A percentile compares a stretch with the other conserved stretches of the same genome.
These are phyloP conservation scores for Phalera bucephala DNA, from an alignment of 2,888 invertebrate genomes.

Conservation along the genomic window DNA sequence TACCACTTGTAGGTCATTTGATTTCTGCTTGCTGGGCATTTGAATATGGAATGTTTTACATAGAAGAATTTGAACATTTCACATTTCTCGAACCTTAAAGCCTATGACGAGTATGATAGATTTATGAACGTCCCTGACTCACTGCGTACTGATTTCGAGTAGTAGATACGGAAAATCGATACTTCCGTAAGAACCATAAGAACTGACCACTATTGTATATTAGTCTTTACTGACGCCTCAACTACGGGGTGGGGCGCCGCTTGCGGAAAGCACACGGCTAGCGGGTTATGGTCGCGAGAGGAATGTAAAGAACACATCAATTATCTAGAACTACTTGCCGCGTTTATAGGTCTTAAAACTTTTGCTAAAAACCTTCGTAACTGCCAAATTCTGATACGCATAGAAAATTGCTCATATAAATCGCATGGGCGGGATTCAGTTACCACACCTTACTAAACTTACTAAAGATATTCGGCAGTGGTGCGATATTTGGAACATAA, in stretches of 20 bases:
- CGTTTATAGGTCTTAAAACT: constrained; percentile 3
- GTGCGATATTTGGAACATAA: constrained; percentile 6
- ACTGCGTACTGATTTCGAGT: not conserved
- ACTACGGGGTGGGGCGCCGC: constrained; percentile 9
- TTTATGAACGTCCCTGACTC: not conserved
- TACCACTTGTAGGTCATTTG: constrained; percentile 23
- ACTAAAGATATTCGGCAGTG: constrained; percentile 8
- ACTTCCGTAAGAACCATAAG: too few species aligned
- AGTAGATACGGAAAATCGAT: constrained; percentile 3
- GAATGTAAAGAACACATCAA: too few species aligned
- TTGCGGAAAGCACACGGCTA: too few species aligned
- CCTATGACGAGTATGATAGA: not conserved
- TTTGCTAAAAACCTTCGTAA: constrained; percentile 1
- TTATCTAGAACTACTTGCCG: too few species aligned
- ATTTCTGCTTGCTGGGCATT: constrained; percentile 33
- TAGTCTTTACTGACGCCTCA: too few species aligned
- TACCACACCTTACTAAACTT: constrained; percentile 7
- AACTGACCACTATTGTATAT: constrained; percentile 2
- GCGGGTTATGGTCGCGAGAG: too few species aligned
- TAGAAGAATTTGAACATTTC: constrained; percentile 24
- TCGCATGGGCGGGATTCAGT: too few species aligned
- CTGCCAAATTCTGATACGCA: constrained; percentile 8
- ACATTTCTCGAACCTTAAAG: constrained; percentile 14
- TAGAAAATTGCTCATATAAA: constrained; percentile 14
- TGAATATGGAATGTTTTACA: too few species aligned